These are phyloP conservation scores for Geodia barretti DNA, from an alignment of 37 sponge, comb jelly and placozoan species.

Conservation along the genomic window DNA sequence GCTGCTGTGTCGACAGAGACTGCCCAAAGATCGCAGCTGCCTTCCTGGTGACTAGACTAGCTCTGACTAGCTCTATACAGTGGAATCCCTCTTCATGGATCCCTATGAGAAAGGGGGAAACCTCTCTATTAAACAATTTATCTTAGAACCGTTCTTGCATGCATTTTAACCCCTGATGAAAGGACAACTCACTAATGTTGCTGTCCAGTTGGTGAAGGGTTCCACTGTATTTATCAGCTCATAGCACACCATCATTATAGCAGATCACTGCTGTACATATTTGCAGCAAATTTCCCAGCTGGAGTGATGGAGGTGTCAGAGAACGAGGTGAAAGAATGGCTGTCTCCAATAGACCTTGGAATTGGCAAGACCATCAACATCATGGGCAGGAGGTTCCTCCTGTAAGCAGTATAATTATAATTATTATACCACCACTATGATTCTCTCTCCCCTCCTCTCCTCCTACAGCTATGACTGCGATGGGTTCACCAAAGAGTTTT, in stretches of 20 bases:
- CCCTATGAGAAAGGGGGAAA: background rate
- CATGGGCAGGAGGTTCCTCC: slow-evolving; percentile 84
- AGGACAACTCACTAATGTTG: too few relatives aligned
- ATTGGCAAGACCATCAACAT: slow-evolving; percentile 89
- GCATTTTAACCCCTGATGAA: too few relatives aligned
- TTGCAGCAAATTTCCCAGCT: slow-evolving; percentile 83
- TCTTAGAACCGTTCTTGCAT: too few relatives aligned
- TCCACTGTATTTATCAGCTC: too few relatives aligned
- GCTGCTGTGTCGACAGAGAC: slow-evolving; percentile 86
- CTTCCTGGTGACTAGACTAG: slow-evolving; percentile 53
- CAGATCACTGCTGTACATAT: too few relatives aligned
- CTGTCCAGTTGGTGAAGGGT: too few relatives aligned
- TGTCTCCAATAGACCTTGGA: slow-evolving; percentile 83
- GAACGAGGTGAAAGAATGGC: slow-evolving; percentile 94
- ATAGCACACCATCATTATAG: too few relatives aligned
- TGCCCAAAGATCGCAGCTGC: slow-evolving; percentile 73
- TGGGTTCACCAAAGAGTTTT: slow-evolving; percentile 88
- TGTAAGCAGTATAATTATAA: slow-evolving; percentile 43
- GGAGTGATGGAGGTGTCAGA: slow-evolving; percentile 84
- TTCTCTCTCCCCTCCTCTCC: background rate
- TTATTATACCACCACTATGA: background rate
- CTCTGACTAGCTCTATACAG: background rate
- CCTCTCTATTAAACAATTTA: background rate
- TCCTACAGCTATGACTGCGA: slow-evolving; percentile 89
- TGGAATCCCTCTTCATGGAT: background rate